Evolutionary conservation across 64 coral and sea anemone species (phyloP).

Genomic region (Stichodactyla mertensii): DNA sequence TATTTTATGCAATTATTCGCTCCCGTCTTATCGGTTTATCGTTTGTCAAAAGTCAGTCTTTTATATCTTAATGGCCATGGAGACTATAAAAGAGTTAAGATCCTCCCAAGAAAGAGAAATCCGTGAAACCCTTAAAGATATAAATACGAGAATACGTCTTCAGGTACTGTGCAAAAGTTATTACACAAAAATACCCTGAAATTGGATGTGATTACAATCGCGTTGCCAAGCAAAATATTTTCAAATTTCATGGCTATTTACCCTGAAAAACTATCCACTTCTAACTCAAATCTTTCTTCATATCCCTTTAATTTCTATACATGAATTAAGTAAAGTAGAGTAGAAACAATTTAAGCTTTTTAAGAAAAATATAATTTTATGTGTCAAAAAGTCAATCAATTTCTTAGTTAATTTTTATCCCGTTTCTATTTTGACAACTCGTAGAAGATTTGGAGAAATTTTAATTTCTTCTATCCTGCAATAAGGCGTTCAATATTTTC

Average conservation of each 20-base stretch:
- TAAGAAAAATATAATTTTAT: not conserved
- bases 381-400: not conserved
- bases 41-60: not conserved
- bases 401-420: not conserved
- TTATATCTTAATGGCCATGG: constrained; percentile 9
- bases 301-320: not conserved
- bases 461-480: not conserved
- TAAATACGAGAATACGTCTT: not conserved
- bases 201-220: not conserved
- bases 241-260: not conserved
- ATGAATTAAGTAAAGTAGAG: not conserved
- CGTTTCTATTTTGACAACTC: not conserved
- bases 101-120: not conserved
- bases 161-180: not conserved
- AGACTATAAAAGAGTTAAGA: constrained; percentile 18
- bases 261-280: not conserved
- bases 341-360: not conserved
- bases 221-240: not conserved
- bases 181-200: not conserved
- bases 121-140: not conserved
- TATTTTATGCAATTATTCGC: not conserved
- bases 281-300: not conserved
- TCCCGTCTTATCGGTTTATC: not conserved
- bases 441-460: not conserved
- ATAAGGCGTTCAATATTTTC: not conserved